Conservation (phyloP, 1,140 invertebrate genomes). For the Drosophila sulfurigaster region DNA sequence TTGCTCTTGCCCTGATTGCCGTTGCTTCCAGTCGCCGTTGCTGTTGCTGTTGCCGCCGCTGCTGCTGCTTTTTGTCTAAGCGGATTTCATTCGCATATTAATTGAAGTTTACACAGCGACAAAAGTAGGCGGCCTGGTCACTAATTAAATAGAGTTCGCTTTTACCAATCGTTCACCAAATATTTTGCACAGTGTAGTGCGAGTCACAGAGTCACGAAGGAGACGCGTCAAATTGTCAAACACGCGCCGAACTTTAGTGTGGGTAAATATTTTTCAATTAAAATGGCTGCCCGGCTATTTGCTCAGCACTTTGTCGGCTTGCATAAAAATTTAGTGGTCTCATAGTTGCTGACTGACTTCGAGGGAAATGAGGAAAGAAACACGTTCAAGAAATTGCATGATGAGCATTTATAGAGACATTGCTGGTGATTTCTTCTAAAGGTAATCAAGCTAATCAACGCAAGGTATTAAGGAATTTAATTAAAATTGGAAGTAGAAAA, state of each 20-base stretch:
- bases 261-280: constrained; percentile 80
- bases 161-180: neutral
- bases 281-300: constrained; percentile 73
- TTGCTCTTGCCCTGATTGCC: constrained; percentile 44
- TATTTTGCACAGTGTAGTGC: constrained; percentile 47
- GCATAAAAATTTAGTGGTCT: constrained; percentile 75
- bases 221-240: constrained; percentile 71
- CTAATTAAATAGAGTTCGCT: constrained; percentile 58
- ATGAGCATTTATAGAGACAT: constrained; percentile 43
- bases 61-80: constrained; percentile 69
- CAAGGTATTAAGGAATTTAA: constrained; percentile 33
- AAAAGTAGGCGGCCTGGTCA: constrained; percentile 43
- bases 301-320: constrained; percentile 70
- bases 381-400: constrained; percentile 1
- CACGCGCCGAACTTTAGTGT: constrained; percentile 52
- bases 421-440: constrained; percentile 6
- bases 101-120: constrained; percentile 77
- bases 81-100: constrained; percentile 81
- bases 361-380: neutral
- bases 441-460: constrained; percentile 36
- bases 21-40: constrained; percentile 9
- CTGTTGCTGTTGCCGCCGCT: constrained; percentile 18
- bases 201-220: constrained; percentile 18
- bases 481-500: constrained; percentile 35
- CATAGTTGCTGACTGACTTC: constrained; percentile 14